Evolutionary conservation across 2,888 invertebrate species (phyloP).

Genomic region (Miltochrista miniata): DNA sequence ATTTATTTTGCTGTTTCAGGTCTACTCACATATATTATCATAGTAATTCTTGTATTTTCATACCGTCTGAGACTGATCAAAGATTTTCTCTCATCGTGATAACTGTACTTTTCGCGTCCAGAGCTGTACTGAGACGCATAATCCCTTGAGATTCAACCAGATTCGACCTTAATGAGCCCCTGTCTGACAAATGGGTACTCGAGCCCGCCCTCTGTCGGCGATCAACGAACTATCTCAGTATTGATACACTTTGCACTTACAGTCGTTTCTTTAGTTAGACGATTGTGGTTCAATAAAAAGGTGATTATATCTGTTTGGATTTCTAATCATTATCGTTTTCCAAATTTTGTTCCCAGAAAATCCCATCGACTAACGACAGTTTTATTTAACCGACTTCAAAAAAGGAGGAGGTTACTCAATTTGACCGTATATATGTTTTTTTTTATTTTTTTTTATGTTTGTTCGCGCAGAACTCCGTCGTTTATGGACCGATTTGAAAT

Average conservation of each 20-base stretch:
- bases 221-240: slow-evolving; percentile 66
- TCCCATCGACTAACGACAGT: too few relatives aligned
- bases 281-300: not conserved
- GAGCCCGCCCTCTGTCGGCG: slow-evolving; percentile 73
- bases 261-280: slow-evolving; percentile 18
- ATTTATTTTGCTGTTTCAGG: too few relatives aligned
- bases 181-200: slow-evolving; percentile 70
- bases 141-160: slow-evolving; percentile 71
- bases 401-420: too few relatives aligned
- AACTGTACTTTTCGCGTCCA: slow-evolving; percentile 36
- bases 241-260: slow-evolving; percentile 45
- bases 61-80: not conserved
- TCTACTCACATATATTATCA: too few relatives aligned
- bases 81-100: slow-evolving; percentile 16
- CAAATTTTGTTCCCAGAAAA: too few relatives aligned
- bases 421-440: too few relatives aligned
- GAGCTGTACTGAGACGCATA: slow-evolving; percentile 58
- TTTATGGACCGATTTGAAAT: too few relatives aligned
- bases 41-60: too few relatives aligned
- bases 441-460: too few relatives aligned
- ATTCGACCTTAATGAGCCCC: slow-evolving; percentile 74
- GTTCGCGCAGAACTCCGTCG: too few relatives aligned
- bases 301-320: slow-evolving; percentile 1
- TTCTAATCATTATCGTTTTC: not conserved
- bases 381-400: too few relatives aligned